Evolutionary conservation across 92 coral and sea anemone genomes (phyloP).

Genomic region (Bergia sp.): DNA sequence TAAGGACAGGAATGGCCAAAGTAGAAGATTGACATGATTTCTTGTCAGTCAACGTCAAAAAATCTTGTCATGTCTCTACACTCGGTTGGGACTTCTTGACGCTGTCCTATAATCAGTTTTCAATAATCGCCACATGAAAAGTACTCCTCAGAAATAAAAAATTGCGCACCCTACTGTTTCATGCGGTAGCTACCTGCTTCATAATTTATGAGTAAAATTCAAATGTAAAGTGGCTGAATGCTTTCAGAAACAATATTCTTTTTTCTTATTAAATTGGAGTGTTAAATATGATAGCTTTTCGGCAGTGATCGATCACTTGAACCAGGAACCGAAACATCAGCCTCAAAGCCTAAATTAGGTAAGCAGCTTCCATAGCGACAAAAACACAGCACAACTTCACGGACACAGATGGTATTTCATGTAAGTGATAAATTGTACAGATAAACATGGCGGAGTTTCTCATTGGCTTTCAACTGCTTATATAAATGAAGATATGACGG

Average conservation of each 20-base stretch:
- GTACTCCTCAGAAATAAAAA: slow-evolving; percentile 5
- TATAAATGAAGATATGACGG: slow-evolving; percentile 14
- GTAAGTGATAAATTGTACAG: slow-evolving; percentile 30
- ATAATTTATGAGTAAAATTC: slow-evolving; percentile 43
- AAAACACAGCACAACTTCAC: background rate
- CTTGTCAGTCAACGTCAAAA: slow-evolving; percentile 24
- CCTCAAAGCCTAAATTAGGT: slow-evolving; percentile 12
- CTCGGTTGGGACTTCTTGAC: slow-evolving; percentile 27
- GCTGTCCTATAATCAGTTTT: background rate
- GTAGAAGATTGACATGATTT: slow-evolving; percentile 18
- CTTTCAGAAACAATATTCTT: slow-evolving; percentile 37
- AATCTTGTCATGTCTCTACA: background rate
- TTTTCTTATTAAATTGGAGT: background rate
- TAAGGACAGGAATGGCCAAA: slow-evolving; percentile 28
- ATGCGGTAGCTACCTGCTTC: slow-evolving; percentile 27
- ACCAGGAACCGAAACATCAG: background rate
- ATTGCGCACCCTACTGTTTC: slow-evolving; percentile 35
- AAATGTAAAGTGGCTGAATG: slow-evolving; percentile 36
- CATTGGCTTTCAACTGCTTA: slow-evolving; percentile 38
- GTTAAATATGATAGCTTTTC: background rate
- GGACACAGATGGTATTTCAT: slow-evolving; percentile 38
- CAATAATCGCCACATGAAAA: slow-evolving; percentile 28
- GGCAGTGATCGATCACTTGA: background rate
- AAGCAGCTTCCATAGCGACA: slow-evolving; percentile 29
- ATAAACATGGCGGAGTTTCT: slow-evolving; percentile 9